A percentile compares a stretch with the other conserved stretches of the same genome.
phyloP scores from a whole-genome alignment of 2,113 vertebrate genomes.

The Elephas maximus region DNA sequence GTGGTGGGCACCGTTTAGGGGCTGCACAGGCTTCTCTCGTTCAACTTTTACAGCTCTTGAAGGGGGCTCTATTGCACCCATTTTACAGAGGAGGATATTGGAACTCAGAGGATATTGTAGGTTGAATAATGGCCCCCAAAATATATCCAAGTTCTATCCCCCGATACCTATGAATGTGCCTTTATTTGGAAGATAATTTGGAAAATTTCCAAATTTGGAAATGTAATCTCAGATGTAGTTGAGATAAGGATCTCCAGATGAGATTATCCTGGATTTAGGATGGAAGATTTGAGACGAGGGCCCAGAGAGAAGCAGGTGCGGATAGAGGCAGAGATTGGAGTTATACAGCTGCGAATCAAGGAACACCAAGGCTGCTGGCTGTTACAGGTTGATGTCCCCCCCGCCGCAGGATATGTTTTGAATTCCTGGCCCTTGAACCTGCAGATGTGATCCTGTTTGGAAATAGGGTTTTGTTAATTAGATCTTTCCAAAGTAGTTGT shows the following conservation, averaged over 20 bases:
- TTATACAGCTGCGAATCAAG: background rate
- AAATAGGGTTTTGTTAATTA: background rate
- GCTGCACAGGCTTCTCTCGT: background rate
- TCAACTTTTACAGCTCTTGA: background rate
- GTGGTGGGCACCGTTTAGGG: background rate
- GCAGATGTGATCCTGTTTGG: background rate
- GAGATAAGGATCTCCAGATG: background rate
- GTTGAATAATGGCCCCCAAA: background rate
- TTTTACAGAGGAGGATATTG: too few species aligned
- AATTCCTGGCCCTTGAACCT: background rate
- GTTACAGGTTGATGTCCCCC: background rate
- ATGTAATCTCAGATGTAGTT: background rate
- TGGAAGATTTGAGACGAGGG: background rate
- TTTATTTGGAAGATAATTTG: background rate
- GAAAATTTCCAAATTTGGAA: background rate
- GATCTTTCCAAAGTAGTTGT: background rate
- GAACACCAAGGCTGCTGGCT: accelerated
- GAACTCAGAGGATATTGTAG: background rate
- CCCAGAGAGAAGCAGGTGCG: background rate
- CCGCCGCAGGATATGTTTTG: background rate
- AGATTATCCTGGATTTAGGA: background rate
- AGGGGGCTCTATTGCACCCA: background rate
- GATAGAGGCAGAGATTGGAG: background rate
- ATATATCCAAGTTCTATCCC: too few species aligned
- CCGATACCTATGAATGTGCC: too few species aligned